Base-by-base conservation (phyloP, 2,113 vertebrate genomes). In the Leptocoma aspasia region DNA sequence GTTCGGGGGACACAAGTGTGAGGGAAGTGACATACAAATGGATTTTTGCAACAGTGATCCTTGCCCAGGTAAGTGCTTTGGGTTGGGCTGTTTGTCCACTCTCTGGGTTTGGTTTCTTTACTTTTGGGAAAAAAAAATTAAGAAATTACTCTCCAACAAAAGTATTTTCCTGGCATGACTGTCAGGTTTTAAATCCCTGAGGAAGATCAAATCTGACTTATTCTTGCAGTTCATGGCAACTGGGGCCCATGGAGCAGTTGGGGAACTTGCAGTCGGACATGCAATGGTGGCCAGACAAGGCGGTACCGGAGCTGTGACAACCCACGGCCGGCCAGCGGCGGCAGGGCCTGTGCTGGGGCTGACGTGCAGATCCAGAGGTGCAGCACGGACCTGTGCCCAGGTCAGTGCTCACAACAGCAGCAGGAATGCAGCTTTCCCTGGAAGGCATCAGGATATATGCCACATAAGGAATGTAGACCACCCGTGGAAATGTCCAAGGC, bases 41-140 rank as follows among this genome's bases (percentile, higher is more conserved):
- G 99, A 99, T 93, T 99, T 99, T 97, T 99, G 99, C 95, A 99
- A 99, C 97, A 99, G 84, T 8, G 99, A 99, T 78, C 98, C 98
- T 44, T 99, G 99, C 84, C 99, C 99, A 4, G 95, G 99, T 99
- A 96, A 99, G 98, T 97, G 64, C 60, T 66, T 54, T 26, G 41
- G 11, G 26, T 50, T 8, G 11, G 63, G 28, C 37, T 83, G n/a
- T 53, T 82, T 0, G 0, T 28, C 26, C 6, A 0, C 31, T 13
- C 4, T 2, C n/a, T n/a, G n/a, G 7, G 9, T 23, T 31, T 57
- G 39, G 18, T 68, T 68, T 24, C 8, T 64, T 85, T 44, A 19
- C 10, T 49, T 86, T 66, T 19, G 57, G n/a, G 20, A 7, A 69
- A 63, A 70, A 14, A 10, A 45, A 21, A 23, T 27, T 4, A 3